Percentiles rank a stretch among this genome's conserved stretches.
These are phyloP conservation scores for Otis tarda DNA, from an alignment of 2,113 vertebrate genomes.

Conservation along the genomic window DNA sequence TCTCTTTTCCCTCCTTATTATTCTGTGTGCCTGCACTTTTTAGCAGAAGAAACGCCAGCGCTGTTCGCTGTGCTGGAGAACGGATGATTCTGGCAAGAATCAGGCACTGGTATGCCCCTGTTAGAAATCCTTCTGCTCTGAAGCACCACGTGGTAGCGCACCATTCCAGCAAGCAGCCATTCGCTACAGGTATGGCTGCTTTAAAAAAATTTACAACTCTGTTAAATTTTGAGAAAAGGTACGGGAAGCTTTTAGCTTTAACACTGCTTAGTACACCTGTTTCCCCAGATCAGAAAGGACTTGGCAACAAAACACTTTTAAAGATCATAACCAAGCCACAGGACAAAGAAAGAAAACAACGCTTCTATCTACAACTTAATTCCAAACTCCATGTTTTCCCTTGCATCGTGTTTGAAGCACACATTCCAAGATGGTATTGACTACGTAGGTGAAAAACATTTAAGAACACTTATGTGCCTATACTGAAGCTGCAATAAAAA, in stretches of 20 bases:
- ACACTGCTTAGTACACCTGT: not conserved
- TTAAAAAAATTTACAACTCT: not conserved
- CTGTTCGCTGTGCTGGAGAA: too few relatives aligned
- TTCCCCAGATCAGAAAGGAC: not conserved
- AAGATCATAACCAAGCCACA: not conserved
- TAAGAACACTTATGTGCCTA: not conserved
- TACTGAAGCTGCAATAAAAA: not conserved
- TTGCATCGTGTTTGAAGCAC: not conserved
- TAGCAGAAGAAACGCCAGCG: too few relatives aligned
- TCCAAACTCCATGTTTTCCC: not conserved
- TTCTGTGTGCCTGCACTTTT: too few relatives aligned
- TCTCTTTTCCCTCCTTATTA: too few relatives aligned
- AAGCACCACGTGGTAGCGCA: not conserved
- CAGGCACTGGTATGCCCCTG: too few relatives aligned
- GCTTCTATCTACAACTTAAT: not conserved
- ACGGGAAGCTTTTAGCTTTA: rapidly evolving
- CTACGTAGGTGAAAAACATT: rapidly evolving
- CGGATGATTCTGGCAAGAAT: too few relatives aligned
- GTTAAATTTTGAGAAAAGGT: not conserved
- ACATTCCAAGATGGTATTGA: not conserved
- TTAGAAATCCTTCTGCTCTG: too few relatives aligned
- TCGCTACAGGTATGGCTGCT: rapidly evolving
- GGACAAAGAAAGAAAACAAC: not conserved
- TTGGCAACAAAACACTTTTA: not conserved
- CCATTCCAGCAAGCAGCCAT: rapidly evolving